Percentiles rank a stretch among this genome's conserved stretches.
Evolutionary conservation across 2,888 invertebrate genomes (phyloP).

Genomic region (Norana najaformis): DNA sequence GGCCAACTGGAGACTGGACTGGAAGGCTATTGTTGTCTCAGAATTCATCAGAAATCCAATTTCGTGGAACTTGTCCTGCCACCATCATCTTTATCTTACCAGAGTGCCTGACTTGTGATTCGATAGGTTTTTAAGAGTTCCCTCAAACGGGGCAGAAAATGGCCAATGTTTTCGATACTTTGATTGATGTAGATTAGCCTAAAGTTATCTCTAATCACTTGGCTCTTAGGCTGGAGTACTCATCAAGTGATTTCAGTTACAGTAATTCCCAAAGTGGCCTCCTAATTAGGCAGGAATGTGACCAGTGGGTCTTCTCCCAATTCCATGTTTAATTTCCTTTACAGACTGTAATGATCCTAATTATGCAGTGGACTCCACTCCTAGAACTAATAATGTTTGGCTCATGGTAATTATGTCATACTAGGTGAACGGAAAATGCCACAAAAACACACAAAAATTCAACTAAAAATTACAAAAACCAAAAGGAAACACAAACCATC

Average conservation of each 20-base stretch:
- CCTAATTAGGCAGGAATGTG: not conserved
- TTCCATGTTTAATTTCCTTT: not conserved
- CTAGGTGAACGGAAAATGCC: too few relatives aligned
- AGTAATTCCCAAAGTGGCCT: not conserved
- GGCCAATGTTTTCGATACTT: not conserved
- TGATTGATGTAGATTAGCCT: not conserved
- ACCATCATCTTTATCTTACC: not conserved
- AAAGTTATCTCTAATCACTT: not conserved
- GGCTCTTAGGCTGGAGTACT: not conserved
- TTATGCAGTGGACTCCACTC: not conserved
- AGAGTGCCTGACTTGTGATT: not conserved
- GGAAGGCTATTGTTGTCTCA: not conserved
- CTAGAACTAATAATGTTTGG: not conserved
- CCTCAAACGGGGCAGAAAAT: not conserved
- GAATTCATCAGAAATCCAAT: conserved; percentile 13
- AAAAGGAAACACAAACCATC: too few relatives aligned
- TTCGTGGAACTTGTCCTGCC: not conserved
- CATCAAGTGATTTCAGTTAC: not conserved
- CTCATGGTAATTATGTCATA: not conserved
- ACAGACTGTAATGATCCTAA: not conserved
- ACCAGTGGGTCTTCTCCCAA: too few relatives aligned
- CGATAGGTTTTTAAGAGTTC: not conserved
- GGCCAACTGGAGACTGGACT: not conserved
- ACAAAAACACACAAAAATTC: too few relatives aligned
- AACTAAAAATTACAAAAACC: too few relatives aligned